Evolutionary conservation across 2,797 vertebrate genomes (phyloP), one percentile per base, ranked within the genome.

Genomic region (Borostomias antarcticus): DNA sequence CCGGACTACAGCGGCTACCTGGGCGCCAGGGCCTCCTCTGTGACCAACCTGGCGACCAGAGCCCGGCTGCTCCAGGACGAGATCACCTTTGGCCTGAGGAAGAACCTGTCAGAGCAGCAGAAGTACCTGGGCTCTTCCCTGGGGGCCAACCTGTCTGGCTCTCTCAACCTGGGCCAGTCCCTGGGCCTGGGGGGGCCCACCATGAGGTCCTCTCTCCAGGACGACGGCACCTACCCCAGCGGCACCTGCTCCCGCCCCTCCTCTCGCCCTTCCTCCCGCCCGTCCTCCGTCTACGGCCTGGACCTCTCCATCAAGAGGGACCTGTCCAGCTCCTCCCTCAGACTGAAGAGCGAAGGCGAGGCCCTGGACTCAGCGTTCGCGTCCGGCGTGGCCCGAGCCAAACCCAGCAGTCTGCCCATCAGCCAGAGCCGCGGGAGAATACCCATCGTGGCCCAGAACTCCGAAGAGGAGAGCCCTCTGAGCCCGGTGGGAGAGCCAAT

Each of bases 401-500:
- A 99, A 81, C 98, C 98, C 23, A 96, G 96, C 32, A 99, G 97
- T 89, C 91, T 99, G 79, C 97, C 97, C 51, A 98, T 99, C 79
- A 99, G 97, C 90, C 97, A 99, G 88, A 99, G 97, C 69, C 93
- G 97, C 76, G 97, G 97, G 64, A 93, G 98, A 54, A 98, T 99
- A 77, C 96, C 98, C 33, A 97, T 99, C 77, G 96, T 98, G 81
- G 96, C 97, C 0, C 98, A 99, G 86, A 99, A 99, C 84, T 99
- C 98, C 35, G 98, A 99, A 80, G 98, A 99, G 74, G 98, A 99
- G 79, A 99, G 98, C 80, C 98, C 98, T 62, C 84, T 99, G 70
- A 99, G 98, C 88, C 98, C 98, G 0, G 98, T 99, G 82, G 98
- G 98, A 19, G 94, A 99, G 75, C 98, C 98, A 68, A 99, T 99